These are phyloP conservation scores for Epizoanthus ramosus DNA, from an alignment of 92 coral and sea anemone genomes.

Conservation along the genomic window DNA sequence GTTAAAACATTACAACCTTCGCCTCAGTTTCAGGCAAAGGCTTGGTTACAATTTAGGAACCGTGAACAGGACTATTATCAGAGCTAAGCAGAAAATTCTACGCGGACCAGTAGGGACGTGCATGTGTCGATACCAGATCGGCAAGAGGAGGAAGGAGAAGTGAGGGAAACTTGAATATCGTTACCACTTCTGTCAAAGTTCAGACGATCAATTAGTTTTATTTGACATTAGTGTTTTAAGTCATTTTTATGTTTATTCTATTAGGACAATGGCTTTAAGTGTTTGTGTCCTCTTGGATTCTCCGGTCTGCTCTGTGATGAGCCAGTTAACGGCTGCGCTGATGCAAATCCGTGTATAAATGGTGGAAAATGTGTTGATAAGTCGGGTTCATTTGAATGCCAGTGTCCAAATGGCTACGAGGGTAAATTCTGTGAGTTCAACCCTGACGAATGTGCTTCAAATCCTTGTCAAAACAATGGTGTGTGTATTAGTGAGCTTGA, in stretches of 20 bases:
- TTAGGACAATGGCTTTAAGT: conserved; percentile 62
- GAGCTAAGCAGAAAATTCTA: too few relatives aligned
- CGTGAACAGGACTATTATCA: too few relatives aligned
- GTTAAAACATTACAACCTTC: too few relatives aligned
- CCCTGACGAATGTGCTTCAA: conserved; percentile 61
- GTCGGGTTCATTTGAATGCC: conserved; percentile 70
- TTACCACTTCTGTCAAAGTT: too few relatives aligned
- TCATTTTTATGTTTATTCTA: not conserved
- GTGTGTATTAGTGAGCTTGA: conserved; percentile 56
- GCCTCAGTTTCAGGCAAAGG: too few relatives aligned
- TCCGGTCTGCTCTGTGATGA: conserved; percentile 80
- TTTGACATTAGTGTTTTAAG: not conserved
- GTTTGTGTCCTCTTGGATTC: conserved; percentile 74
- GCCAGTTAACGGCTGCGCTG: conserved; percentile 66
- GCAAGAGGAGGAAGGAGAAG: too few relatives aligned
- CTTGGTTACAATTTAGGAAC: too few relatives aligned
- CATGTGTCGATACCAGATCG: too few relatives aligned
- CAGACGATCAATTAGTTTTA: too few relatives aligned
- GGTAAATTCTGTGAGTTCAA: conserved; percentile 71
- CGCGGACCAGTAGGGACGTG: too few relatives aligned
- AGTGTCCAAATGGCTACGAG: conserved; percentile 70
- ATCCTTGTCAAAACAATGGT: conserved; percentile 73
- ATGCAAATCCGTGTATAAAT: conserved; percentile 67
- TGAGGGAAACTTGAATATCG: too few relatives aligned
- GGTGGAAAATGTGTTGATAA: conserved; percentile 77